phyloP scores from a whole-genome alignment of 1,140 invertebrate genomes.

The Proales similis region DNA sequence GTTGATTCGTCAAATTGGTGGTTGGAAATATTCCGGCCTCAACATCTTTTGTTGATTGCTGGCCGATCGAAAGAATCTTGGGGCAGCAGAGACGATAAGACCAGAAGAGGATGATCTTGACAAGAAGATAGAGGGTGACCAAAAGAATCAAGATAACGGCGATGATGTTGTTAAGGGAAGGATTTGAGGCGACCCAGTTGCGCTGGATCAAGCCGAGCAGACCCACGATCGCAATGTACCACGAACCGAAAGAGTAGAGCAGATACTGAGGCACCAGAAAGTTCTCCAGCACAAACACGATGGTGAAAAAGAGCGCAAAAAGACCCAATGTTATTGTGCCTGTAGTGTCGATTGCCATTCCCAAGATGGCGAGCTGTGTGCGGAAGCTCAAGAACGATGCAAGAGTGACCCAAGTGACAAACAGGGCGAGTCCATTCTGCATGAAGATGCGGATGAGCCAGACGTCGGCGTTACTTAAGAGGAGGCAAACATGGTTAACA shows the following conservation, averaged over 20 bases:
- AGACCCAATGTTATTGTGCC: slow-evolving; percentile 41
- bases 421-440: slow-evolving; percentile 48
- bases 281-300: slow-evolving; percentile 42
- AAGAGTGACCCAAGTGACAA: slow-evolving; percentile 46
- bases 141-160: slow-evolving; percentile 14
- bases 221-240: slow-evolving; percentile 44
- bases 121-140: too few species aligned
- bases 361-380: slow-evolving; percentile 40
- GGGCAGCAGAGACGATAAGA: too few species aligned
- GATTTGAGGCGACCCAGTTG: slow-evolving; percentile 4
- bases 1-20: too few species aligned
- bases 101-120: too few species aligned
- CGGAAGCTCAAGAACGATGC: slow-evolving; percentile 46
- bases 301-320: slow-evolving; percentile 37
- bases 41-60: too few species aligned
- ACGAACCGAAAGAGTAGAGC: slow-evolving; percentile 45
- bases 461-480: slow-evolving; percentile 41
- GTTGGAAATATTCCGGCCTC: too few species aligned
- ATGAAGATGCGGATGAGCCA: slow-evolving; percentile 44
- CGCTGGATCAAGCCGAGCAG: slow-evolving; percentile 40
- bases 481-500: too few species aligned
- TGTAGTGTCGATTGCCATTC: slow-evolving; percentile 21
- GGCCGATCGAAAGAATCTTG: too few species aligned
- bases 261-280: slow-evolving; percentile 43
- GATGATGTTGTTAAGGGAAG: slow-evolving; percentile 30